A percentile compares a stretch with the other conserved stretches of the same genome.
These are phyloP conservation scores for Sebastes baramenuke DNA, from an alignment of 2,797 vertebrate species.

Conservation along the genomic window DNA sequence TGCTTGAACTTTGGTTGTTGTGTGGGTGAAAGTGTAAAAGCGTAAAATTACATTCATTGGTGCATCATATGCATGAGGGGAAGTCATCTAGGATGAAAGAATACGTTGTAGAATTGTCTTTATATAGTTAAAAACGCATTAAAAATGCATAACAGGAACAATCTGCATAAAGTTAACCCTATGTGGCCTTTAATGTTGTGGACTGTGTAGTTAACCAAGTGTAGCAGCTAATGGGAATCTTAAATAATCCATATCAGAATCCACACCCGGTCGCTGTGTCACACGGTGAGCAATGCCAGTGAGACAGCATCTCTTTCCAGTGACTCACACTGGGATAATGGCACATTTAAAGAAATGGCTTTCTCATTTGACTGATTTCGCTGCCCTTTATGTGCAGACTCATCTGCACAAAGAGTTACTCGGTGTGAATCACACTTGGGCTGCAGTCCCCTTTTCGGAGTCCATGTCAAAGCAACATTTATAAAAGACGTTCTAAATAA, in stretches of 20 bases:
- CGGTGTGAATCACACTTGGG: slow-evolving; percentile 51
- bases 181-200: not conserved
- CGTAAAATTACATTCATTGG: slow-evolving; percentile 22
- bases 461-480: slow-evolving; percentile 36
- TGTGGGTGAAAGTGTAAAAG: slow-evolving; percentile 6
- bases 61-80: slow-evolving; percentile 48
- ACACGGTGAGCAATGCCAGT: slow-evolving; percentile 26
- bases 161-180: not conserved
- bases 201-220: not conserved
- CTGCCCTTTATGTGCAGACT: slow-evolving; percentile 48
- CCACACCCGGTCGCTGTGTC: not conserved
- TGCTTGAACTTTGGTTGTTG: slow-evolving; percentile 13
- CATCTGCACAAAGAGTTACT: slow-evolving; percentile 40
- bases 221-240: slow-evolving; percentile 9
- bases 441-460: slow-evolving; percentile 13
- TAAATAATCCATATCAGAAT: slow-evolving; percentile 16
- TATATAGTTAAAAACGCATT: slow-evolving; percentile 14
- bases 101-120: not conserved
- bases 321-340: slow-evolving; percentile 61
- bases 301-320: slow-evolving; percentile 24
- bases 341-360: slow-evolving; percentile 42
- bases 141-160: slow-evolving; percentile 37
- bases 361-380: slow-evolving; percentile 56
- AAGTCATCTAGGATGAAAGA: slow-evolving; percentile 7
- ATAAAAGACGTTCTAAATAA: slow-evolving; percentile 2